Percentiles rank a stretch among this genome's conserved stretches.
These are phyloP conservation scores for Poecilia velifera DNA, from an alignment of 2,797 vertebrate species.

Conservation along the genomic window DNA sequence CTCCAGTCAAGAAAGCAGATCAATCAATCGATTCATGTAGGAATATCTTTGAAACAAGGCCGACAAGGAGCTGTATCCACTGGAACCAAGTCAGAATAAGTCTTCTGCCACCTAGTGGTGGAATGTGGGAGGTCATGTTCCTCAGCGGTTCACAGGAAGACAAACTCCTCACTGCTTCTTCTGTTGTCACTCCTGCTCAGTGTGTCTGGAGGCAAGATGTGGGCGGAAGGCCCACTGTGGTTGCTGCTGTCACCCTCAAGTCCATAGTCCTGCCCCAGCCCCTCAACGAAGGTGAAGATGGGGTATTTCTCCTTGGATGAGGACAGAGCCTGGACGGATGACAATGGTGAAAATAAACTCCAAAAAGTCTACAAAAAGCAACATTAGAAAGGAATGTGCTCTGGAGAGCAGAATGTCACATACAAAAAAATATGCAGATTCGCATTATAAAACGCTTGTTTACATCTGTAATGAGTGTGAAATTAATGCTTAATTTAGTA, in stretches of 20 bases:
- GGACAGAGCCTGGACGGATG: constrained; percentile 81
- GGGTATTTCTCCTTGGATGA: constrained; percentile 88
- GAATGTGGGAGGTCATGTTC: constrained; percentile 11
- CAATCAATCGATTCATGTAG: constrained; percentile 9
- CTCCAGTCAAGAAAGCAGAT: constrained; percentile 6
- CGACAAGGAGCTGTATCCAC: constrained; percentile 11
- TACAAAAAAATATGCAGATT: not conserved
- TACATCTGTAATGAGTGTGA: not conserved
- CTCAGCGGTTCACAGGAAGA: constrained; percentile 82
- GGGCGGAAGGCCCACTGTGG: constrained; percentile 64
- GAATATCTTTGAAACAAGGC: constrained; percentile 11
- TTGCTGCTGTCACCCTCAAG: constrained; percentile 80
- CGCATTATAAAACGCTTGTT: not conserved
- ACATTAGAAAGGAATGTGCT: not conserved
- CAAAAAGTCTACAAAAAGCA: not conserved
- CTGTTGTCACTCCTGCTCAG: constrained; percentile 72
- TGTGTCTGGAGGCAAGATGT: constrained; percentile 71
- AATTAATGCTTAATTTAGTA: not conserved
- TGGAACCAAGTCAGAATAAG: not conserved
- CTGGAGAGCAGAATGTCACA: not conserved
- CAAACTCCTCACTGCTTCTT: constrained; percentile 88
- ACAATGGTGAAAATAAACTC: constrained; percentile 8
- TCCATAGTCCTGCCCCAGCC: constrained; percentile 86
- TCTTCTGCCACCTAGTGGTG: constrained; percentile 32
- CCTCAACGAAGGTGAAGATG: constrained; percentile 91